Evolutionary conservation across 2,797 vertebrate species (phyloP), one percentile per base, ranked within the genome.

Genomic region (Poecilia wingei): DNA sequence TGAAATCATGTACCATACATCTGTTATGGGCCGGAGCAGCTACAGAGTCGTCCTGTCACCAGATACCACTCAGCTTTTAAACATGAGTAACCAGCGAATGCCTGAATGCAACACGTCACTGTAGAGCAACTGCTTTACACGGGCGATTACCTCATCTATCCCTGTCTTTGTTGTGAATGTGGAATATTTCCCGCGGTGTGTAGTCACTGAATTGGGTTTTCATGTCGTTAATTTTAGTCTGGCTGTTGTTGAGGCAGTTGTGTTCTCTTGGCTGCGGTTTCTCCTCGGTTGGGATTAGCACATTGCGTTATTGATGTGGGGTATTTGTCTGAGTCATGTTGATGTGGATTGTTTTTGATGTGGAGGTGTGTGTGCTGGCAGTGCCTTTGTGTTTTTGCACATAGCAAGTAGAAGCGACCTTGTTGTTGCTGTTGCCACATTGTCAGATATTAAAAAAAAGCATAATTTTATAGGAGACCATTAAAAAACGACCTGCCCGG

Each of bases 261-360:
- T 84, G 87, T 87, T 84, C 75, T 86, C 70, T 75, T 85, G 82
- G 85, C 88, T 88, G 79, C 0, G 16, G 81, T 74, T 86, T 76
- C 47, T 25, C 20, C 79, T 86, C 78, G 61, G 49, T 75, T 53
- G 53, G 84, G 91, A 93, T 95, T 92, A 90, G 85, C 82, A 78
- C 81, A 79, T 86, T 89, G 75, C 70, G 80, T 88, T 90, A 81
- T 72, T 86, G 79, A 78, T 87, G 81, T 78, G 84, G 85, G 82
- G 88, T 91, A 85, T 91, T 90, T 87, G 79, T 90, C 90, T 90
- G 90, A 92, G 85, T 92, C 89, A 87, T 85, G 88, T 89, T 84
- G 81, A 91, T 87, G 88, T 83, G 84, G 87, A 82, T 84, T 83
- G 85, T 80, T 91, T 89, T 89, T 87, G 84, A 82, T 82, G 81